Evolutionary conservation across 2,797 vertebrate species (phyloP).

Genomic region (Enteromius viviparus): DNA sequence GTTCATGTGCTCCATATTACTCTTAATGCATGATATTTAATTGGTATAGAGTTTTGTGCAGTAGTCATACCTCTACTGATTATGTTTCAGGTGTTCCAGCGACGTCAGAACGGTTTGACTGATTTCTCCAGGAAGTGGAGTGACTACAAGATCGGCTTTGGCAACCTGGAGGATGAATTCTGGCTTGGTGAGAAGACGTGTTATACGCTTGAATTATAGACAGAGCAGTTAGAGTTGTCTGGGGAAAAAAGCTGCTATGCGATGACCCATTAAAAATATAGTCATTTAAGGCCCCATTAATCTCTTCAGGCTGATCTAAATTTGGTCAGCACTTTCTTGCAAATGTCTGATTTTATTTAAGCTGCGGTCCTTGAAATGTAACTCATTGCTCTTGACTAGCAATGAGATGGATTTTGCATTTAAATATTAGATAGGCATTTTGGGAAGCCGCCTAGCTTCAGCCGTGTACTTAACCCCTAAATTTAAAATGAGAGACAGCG

Average conservation of each 20-base stretch:
- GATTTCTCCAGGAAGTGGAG: constrained; percentile 97
- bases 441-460: neutral
- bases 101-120: constrained; percentile 93
- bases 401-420: neutral
- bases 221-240: constrained; percentile 15
- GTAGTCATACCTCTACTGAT: neutral
- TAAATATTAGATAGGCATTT: neutral
- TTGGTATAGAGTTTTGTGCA: neutral
- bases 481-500: neutral
- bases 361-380: constrained; percentile 8
- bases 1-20: constrained; percentile 18
- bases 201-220: constrained; percentile 28
- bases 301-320: constrained; percentile 27
- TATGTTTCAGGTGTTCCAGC: constrained; percentile 89
- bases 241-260: constrained; percentile 5
- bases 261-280: constrained; percentile 5
- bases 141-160: constrained; percentile 93
- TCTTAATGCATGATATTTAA: neutral
- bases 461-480: neutral
- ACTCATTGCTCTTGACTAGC: constrained; percentile 25
- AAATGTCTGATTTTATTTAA: constrained; percentile 21
- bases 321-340: constrained; percentile 29
- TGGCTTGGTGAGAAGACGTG: constrained; percentile 87
- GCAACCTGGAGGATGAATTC: constrained; percentile 97
- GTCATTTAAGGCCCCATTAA: constrained; percentile 11